A percentile compares a stretch with the other conserved stretches of the same genome.
phyloP scores from a whole-genome alignment of 1,140 invertebrate species.

The Drosophila ironensis region DNA sequence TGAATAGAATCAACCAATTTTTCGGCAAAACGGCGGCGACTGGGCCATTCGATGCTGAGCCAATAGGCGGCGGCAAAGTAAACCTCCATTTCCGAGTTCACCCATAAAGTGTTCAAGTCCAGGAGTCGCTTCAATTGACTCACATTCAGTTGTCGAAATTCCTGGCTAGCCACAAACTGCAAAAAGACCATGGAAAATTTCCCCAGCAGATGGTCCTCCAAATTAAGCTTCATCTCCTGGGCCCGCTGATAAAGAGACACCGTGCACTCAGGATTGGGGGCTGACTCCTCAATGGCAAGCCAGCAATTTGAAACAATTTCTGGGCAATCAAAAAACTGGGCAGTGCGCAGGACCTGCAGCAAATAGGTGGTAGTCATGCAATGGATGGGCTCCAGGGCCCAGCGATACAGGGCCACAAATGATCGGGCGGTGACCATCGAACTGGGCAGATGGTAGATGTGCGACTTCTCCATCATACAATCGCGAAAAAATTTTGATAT shows the following conservation, averaged over 20 bases:
- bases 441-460: not conserved
- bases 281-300: not conserved
- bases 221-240: not conserved
- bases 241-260: not conserved
- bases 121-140: not conserved
- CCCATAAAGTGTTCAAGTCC: not conserved
- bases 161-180: not conserved
- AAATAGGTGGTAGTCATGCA: not conserved
- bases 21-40: not conserved
- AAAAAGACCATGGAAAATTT: not conserved
- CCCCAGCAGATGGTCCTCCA: not conserved
- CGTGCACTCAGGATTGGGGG: not conserved
- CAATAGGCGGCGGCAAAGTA: not conserved
- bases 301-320: not conserved
- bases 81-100: constrained; percentile 36
- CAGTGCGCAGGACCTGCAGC: not conserved
- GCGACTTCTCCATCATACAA: not conserved
- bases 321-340: not conserved
- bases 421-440: not conserved
- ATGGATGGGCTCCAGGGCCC: not conserved
- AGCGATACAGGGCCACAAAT: constrained; percentile 7
- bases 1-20: not conserved
- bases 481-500: not conserved
- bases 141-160: not conserved
- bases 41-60: constrained; percentile 9